Base-by-base conservation (phyloP, 1,140 invertebrate genomes). In the Polyergus mexicanus region DNA sequence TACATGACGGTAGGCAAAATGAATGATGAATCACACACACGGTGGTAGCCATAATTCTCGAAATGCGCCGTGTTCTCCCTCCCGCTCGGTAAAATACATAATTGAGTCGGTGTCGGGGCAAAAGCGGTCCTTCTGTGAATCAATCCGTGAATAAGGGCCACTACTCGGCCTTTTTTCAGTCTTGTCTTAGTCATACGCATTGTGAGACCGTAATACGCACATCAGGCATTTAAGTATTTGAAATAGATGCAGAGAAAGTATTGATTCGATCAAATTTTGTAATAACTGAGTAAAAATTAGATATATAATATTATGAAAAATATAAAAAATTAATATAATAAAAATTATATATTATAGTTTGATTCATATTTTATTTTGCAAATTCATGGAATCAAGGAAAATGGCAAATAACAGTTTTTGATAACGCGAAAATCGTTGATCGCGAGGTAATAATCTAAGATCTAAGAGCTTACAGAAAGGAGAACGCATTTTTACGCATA, bases 21-120 rank as follows among this genome's bases (percentile, higher is more conserved):
- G 13, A 60, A 74, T 54, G 76, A 84, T 92, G 88, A 92, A 88
- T 90, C 86, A 85, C 66, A 13, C 60, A 10, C 62, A 7, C 8
- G 25, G 58, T 44, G 76, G 76, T 44, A 80, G 65, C 32, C 41
- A 44, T 35, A 86, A 78, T 66, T 86, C 76, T 76, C 51, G 76
- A 84, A 84, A 74, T 28, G 41, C 6, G 13, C 47, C 16, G 11
- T 38, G 69, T 25, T 56, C 65, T 60, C 85, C 58, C 69, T 32
- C 76, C 69, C 63, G 76, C 62, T 19, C 86, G 54, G 25, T 25
- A 80, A 89, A 72, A 85, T 85, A 74, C 76, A 81, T 89, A 89
- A 90, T 90, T 90, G 81, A 90, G 65, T 75, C 78, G 65, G 22
- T 32, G 76, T 86, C 25, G 58, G 58, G 25, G 22, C 35, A 28